Percentiles rank a stretch among this genome's conserved stretches.
Conservation (phyloP, 2,888 invertebrate species). For the Rosalia funebris region DNA sequence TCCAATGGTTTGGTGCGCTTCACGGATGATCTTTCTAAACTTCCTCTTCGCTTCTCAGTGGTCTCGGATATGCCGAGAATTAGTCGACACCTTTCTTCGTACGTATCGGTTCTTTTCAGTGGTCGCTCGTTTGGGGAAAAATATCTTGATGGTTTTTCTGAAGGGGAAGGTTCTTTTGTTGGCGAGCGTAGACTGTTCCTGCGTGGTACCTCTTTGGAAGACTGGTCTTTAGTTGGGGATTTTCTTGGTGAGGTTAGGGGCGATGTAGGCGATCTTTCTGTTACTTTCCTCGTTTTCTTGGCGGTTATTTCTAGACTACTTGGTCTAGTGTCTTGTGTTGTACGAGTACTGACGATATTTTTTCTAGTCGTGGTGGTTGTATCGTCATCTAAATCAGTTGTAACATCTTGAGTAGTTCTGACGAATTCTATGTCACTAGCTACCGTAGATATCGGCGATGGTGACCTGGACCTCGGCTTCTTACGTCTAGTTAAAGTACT, state of each 20-base stretch:
- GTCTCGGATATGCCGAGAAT: conserved; percentile 73
- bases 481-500: conserved; percentile 52
- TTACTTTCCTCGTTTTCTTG: conserved; percentile 51
- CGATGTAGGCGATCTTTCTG: conserved; percentile 57
- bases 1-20: conserved; percentile 38
- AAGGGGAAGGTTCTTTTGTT: conserved; percentile 51
- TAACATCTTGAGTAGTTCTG: conserved; percentile 49
- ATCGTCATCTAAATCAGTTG: conserved; percentile 59
- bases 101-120: conserved; percentile 75
- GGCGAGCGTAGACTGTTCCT: conserved; percentile 64
- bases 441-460: conserved; percentile 57
- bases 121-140: conserved; percentile 60
- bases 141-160: conserved; percentile 63
- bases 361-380: conserved; percentile 35
- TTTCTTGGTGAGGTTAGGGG: conserved; percentile 46
- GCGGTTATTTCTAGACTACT: conserved; percentile 48
- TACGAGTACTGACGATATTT: conserved; percentile 31
- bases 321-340: conserved; percentile 42
- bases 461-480: conserved; percentile 49
- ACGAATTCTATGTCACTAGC: conserved; percentile 68
- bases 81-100: conserved; percentile 77
- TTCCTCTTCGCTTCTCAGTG: conserved; percentile 50
- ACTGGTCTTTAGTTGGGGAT: conserved; percentile 42
- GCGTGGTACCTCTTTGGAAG: conserved; percentile 53
- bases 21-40: conserved; percentile 38